Conservation (phyloP, 1,140 invertebrate species). For the Anastatus disparis region DNA sequence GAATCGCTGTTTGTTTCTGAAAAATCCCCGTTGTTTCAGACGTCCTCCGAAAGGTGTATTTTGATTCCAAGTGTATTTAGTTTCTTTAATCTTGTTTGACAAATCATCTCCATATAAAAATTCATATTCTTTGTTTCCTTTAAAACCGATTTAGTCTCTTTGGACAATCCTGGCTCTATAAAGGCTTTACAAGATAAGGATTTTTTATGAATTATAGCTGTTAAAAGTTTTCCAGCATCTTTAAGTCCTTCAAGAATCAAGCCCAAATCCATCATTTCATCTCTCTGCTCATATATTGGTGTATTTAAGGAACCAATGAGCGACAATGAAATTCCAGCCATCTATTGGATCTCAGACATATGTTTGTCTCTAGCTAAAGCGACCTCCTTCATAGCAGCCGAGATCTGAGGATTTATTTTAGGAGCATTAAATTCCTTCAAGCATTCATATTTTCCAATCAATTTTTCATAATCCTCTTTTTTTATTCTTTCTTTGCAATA, state of each 20-base stretch:
- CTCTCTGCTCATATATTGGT: not conserved
- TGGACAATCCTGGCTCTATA: too few relatives aligned
- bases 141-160: not conserved
- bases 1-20: too few relatives aligned
- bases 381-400: not conserved
- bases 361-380: not conserved
- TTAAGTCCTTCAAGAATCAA: too few relatives aligned
- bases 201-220: too few relatives aligned
- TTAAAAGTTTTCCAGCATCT: too few relatives aligned
- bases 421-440: not conserved
- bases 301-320: not conserved
- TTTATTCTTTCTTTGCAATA: not conserved
- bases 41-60: too few relatives aligned
- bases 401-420: slow-evolving; percentile 6
- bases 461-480: not conserved
- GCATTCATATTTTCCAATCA: not conserved
- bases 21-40: too few relatives aligned
- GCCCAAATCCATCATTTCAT: not conserved
- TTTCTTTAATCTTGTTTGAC: not conserved
- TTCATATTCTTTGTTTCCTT: slow-evolving; percentile 1
- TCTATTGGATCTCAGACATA: slow-evolving; percentile 7
- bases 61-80: too few relatives aligned
- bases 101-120: slow-evolving; percentile 18
- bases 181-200: too few relatives aligned
- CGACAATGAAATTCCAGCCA: not conserved